These are phyloP conservation scores for Willisornis vidua DNA, from an alignment of 2,113 vertebrate genomes.

Conservation along the genomic window DNA sequence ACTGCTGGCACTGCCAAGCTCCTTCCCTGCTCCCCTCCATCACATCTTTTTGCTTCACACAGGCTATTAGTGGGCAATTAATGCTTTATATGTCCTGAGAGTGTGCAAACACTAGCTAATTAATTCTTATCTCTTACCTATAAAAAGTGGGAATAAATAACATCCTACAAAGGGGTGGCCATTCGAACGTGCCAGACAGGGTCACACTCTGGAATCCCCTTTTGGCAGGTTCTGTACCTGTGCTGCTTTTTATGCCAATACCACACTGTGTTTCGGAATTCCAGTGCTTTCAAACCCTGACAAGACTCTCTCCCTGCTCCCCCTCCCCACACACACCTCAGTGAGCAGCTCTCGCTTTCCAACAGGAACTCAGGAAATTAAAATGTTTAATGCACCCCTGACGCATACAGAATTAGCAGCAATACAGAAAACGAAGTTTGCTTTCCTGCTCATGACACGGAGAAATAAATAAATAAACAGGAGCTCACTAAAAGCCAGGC, in stretches of 20 bases:
- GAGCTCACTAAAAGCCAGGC: neutral
- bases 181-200: neutral
- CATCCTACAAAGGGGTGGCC: neutral
- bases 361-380: neutral
- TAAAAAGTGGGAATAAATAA: neutral
- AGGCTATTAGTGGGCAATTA: neutral
- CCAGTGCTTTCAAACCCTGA: neutral
- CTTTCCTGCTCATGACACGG: neutral
- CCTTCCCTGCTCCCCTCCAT: neutral
- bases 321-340: rapidly evolving
- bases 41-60: neutral
- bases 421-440: neutral
- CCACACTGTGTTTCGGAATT: neutral
- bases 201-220: neutral
- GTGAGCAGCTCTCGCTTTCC: neutral
- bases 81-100: neutral
- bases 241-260: neutral
- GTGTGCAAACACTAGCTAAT: neutral
- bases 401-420: neutral
- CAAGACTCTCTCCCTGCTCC: neutral
- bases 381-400: neutral
- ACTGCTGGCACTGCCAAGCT: neutral
- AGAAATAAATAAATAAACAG: neutral
- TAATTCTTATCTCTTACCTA: neutral
- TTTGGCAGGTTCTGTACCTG: neutral